A percentile compares a stretch with the other conserved stretches of the same genome.
Evolutionary conservation across 2,113 vertebrate species (phyloP).

Genomic region (Scortum barcoo): DNA sequence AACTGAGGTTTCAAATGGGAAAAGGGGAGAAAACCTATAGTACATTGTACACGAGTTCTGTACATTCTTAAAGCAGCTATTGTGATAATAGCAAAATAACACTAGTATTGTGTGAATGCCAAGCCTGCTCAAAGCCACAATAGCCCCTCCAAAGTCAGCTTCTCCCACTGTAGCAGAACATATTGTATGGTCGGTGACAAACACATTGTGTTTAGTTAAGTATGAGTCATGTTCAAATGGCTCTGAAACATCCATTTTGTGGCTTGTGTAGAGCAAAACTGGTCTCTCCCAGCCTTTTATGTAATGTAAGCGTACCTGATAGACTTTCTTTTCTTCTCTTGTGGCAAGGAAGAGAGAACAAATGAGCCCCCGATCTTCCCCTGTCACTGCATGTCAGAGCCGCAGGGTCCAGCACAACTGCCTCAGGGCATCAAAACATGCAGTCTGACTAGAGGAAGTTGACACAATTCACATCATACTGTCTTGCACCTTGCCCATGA

Average conservation of each 20-base stretch:
- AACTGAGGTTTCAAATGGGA: neutral
- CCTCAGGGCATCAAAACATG: neutral
- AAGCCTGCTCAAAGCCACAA: neutral
- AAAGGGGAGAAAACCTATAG: neutral
- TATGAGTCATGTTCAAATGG: neutral
- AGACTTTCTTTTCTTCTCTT: neutral
- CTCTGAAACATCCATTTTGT: neutral
- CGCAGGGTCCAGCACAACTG: neutral
- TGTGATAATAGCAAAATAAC: neutral
- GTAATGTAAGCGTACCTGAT: neutral
- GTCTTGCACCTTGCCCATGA: neutral
- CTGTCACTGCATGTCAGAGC: slow-evolving; percentile 4
- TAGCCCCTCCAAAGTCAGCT: neutral
- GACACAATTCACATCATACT: neutral
- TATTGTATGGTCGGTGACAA: neutral
- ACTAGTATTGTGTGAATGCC: neutral
- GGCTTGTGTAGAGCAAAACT: neutral
- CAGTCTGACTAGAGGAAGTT: neutral
- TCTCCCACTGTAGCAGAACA: neutral
- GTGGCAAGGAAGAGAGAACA: neutral
- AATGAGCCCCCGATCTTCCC: neutral
- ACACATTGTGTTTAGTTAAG: neutral
- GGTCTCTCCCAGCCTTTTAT: neutral
- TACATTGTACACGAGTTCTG: neutral
- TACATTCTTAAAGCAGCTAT: neutral